A percentile compares a stretch with the other conserved stretches of the same genome.
phyloP scores from a whole-genome alignment of 2,797 vertebrate species.

The Pachyuromys duprasi region DNA sequence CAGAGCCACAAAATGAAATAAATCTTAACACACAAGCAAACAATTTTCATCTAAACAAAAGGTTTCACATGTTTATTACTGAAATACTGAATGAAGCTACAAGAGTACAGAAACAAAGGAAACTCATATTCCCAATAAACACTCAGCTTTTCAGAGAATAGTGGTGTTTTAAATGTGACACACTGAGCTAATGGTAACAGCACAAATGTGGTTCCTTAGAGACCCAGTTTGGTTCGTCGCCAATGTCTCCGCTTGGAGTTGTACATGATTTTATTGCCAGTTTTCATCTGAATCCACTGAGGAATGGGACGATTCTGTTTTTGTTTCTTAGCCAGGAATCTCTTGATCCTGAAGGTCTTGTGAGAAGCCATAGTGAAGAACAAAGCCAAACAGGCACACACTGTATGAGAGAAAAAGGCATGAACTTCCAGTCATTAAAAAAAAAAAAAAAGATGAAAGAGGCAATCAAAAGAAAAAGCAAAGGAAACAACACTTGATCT shows the following conservation, averaged over 20 bases:
- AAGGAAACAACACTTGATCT: not conserved
- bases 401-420: not conserved
- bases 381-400: not conserved
- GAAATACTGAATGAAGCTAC: not conserved
- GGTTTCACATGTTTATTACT: not conserved
- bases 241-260: conserved; percentile 67
- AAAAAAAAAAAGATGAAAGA: not conserved
- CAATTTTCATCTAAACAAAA: not conserved
- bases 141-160: not conserved
- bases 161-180: not conserved
- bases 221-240: conserved; percentile 59
- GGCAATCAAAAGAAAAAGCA: not conserved
- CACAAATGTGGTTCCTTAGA: not conserved
- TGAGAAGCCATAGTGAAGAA: conserved; percentile 92
- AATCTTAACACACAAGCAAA: not conserved
- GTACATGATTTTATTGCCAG: conserved; percentile 98
- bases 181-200: not conserved
- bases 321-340: conserved; percentile 98
- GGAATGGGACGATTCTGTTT: conserved; percentile 98
- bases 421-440: not conserved
- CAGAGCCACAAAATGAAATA: not conserved
- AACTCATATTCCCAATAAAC: not conserved
- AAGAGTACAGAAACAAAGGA: not conserved
- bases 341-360: conserved; percentile 98
- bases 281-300: conserved; percentile 99